phyloP scores from a whole-genome alignment of 2,797 vertebrate species.

The Hemibagrus guttatus region DNA sequence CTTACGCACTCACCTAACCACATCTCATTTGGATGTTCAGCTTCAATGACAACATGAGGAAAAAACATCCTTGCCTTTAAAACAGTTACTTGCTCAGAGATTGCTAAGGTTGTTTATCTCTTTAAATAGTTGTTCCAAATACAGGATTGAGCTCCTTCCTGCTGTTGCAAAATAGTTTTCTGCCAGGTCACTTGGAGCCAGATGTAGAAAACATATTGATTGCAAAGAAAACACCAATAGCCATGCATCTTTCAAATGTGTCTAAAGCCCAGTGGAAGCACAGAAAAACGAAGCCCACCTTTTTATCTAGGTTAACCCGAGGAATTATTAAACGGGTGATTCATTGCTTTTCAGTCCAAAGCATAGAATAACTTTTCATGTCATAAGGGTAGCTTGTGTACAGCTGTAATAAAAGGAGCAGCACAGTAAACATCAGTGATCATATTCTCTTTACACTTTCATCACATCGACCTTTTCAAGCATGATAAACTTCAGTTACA shows the following conservation, averaged over 20 bases:
- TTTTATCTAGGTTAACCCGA: slow-evolving; percentile 13
- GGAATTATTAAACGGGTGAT: slow-evolving; percentile 32
- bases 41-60: neutral
- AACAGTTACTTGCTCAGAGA: neutral
- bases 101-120: slow-evolving; percentile 25
- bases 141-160: slow-evolving; percentile 55
- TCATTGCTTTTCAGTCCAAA: slow-evolving; percentile 22
- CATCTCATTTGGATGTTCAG: neutral
- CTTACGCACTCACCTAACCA: neutral
- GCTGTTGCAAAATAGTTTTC: slow-evolving; percentile 54
- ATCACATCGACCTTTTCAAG: neutral
- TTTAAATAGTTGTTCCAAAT: slow-evolving; percentile 30
- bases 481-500: neutral
- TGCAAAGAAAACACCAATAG: slow-evolving; percentile 49
- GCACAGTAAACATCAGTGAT: neutral
- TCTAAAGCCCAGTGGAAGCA: slow-evolving; percentile 39
- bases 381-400: neutral
- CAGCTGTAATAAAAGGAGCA: neutral
- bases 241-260: slow-evolving; percentile 54
- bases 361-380: neutral
- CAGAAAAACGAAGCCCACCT: slow-evolving; percentile 3
- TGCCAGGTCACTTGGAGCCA: slow-evolving; percentile 56
- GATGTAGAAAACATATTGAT: slow-evolving; percentile 65
- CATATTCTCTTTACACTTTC: neutral
- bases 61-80: neutral